Conservation (phyloP, 2,888 invertebrate genomes). For the Sarcophaga rosellei region DNA sequence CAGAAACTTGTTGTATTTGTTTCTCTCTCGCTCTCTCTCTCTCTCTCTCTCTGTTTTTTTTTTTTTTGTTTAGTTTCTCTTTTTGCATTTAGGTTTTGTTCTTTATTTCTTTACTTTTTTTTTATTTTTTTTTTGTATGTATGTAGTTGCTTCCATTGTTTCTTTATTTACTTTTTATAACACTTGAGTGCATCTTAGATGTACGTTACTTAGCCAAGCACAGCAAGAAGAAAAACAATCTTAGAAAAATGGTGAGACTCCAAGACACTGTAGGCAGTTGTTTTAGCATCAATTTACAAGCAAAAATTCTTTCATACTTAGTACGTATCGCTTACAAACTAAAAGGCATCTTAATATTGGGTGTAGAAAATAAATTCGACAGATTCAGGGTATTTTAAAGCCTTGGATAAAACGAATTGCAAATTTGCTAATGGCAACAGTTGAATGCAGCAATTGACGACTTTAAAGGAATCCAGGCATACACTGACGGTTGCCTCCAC, state of each 20-base stretch:
- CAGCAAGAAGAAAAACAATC: not conserved
- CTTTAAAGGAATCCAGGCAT: too few species aligned
- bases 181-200: slow-evolving; percentile 39
- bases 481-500: too few species aligned
- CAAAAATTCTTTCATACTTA: not conserved
- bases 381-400: too few species aligned
- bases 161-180: slow-evolving; percentile 34
- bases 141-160: not conserved
- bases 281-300: slow-evolving; percentile 17
- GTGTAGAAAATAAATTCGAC: too few species aligned
- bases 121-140: not conserved
- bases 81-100: not conserved
- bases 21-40: not conserved
- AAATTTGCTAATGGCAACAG: too few species aligned
- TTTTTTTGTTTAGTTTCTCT: too few species aligned
- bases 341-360: slow-evolving; percentile 6
- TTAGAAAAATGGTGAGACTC: not conserved
- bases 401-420: too few species aligned
- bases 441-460: too few species aligned
- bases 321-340: slow-evolving; percentile 17
- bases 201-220: slow-evolving; percentile 3
- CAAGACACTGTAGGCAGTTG: slow-evolving; percentile 10
- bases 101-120: not conserved
- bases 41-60: too few species aligned
- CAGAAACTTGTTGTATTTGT: not conserved